These are phyloP conservation scores for Lepidochitona cinerea DNA, from an alignment of 2,888 invertebrate genomes.

Conservation along the genomic window DNA sequence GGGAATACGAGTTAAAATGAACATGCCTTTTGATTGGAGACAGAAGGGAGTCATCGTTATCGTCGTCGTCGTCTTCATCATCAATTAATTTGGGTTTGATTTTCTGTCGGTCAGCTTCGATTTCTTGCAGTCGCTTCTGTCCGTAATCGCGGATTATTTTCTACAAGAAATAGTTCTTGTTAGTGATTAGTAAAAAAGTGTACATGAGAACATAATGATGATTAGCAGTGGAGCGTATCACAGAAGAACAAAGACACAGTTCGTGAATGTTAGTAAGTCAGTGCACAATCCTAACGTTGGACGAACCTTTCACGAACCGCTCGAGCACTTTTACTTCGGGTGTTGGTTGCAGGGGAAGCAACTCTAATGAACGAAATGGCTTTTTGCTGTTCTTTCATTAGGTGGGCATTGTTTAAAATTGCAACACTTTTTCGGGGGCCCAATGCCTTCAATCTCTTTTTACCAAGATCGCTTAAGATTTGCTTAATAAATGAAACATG, in stretches of 20 bases:
- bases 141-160: constrained; percentile 59
- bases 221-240: too few relatives aligned
- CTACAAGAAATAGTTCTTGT: constrained; percentile 41
- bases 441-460: neutral
- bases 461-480: neutral
- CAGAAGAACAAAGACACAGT: too few relatives aligned
- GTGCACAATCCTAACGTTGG: too few relatives aligned
- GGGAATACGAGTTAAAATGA: constrained; percentile 2
- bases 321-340: neutral
- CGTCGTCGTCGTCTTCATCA: neutral
- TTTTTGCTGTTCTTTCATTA: too few relatives aligned
- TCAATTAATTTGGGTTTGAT: constrained; percentile 28
- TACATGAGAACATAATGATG: too few relatives aligned
- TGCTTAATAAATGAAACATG: too few relatives aligned
- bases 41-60: neutral
- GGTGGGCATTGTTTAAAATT: neutral
- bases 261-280: too few relatives aligned
- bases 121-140: constrained; percentile 53
- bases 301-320: neutral
- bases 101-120: constrained; percentile 53
- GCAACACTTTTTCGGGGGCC: neutral
- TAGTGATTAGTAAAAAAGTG: too few relatives aligned
- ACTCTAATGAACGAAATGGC: neutral
- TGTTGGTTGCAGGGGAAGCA: neutral
- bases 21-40: neutral